Conservation (phyloP, 23 tunicate species). For the Trididemnum nubilum region DNA sequence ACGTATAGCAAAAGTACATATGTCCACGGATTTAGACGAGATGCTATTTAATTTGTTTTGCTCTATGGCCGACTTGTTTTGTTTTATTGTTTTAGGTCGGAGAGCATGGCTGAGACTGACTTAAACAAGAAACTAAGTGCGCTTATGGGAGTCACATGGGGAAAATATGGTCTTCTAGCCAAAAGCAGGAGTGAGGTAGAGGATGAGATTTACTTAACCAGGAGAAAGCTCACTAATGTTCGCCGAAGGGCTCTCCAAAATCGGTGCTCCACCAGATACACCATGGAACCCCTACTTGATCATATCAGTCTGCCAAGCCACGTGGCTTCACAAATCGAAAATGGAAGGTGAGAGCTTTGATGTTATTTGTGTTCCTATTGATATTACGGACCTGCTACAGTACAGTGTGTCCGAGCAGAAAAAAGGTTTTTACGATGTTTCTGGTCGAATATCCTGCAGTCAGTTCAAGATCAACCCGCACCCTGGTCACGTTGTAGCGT, state of each 20-base stretch:
- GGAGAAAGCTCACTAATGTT: constrained; percentile 87
- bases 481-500: too few species aligned
- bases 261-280: constrained; percentile 36
- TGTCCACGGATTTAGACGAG: too few species aligned
- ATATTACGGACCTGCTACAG: too few species aligned
- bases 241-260: constrained; percentile 62
- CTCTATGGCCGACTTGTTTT: too few species aligned
- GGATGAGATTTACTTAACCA: constrained; percentile 73
- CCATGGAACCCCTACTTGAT: constrained; percentile 80
- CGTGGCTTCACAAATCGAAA: constrained; percentile 39
- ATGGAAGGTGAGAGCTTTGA: constrained; percentile 44
- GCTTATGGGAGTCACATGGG: constrained; percentile 85
- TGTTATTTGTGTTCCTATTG: background rate
- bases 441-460: too few species aligned
- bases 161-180: constrained; percentile 42
- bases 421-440: too few species aligned
- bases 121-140: constrained; percentile 63
- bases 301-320: constrained; percentile 39
- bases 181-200: constrained; percentile 19
- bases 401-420: too few species aligned
- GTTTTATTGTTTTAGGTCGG: too few species aligned
- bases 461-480: too few species aligned
- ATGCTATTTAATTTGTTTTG: too few species aligned
- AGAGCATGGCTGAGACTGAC: constrained; percentile 51
- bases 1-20: too few species aligned